Evolutionary conservation across 2,113 vertebrate species (phyloP).

Genomic region (Semicossyphus pulcher): DNA sequence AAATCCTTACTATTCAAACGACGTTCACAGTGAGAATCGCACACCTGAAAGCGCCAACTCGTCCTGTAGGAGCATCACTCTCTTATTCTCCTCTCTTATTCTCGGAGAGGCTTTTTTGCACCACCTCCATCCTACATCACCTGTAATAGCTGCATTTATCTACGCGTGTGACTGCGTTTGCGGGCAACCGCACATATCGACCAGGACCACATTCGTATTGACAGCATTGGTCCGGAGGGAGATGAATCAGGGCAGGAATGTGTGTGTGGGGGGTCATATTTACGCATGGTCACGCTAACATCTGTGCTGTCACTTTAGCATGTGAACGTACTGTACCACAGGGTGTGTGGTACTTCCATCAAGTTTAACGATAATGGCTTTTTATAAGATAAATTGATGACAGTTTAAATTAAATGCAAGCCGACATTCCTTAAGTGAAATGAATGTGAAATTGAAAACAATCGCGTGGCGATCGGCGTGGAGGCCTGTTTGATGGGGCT

Average conservation of each 20-base stretch:
- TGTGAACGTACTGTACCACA: constrained; percentile 14
- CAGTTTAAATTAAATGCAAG: constrained; percentile 39
- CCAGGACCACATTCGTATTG: too few species aligned
- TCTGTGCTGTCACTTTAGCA: constrained; percentile 33
- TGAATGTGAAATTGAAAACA: constrained; percentile 38
- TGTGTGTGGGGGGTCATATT: constrained; percentile 21
- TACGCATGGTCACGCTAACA: constrained; percentile 50
- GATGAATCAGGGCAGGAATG: constrained; percentile 19
- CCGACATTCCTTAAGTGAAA: constrained; percentile 23
- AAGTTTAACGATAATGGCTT: constrained; percentile 24
- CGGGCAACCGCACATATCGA: too few species aligned
- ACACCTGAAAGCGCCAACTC: constrained; percentile 20
- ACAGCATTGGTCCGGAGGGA: background rate
- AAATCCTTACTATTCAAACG: constrained; percentile 19
- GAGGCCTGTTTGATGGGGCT: background rate
- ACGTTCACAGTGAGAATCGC: too few species aligned
- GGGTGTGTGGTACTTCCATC: background rate
- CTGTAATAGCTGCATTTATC: background rate
- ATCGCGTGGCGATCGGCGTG: background rate
- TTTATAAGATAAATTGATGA: constrained; percentile 32
- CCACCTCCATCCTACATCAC: background rate
- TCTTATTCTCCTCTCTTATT: background rate
- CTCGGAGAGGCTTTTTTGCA: background rate
- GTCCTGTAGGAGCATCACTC: background rate
- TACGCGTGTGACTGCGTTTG: background rate